phyloP scores from a whole-genome alignment of 2,888 invertebrate species.

The Limenitis camilla region DNA sequence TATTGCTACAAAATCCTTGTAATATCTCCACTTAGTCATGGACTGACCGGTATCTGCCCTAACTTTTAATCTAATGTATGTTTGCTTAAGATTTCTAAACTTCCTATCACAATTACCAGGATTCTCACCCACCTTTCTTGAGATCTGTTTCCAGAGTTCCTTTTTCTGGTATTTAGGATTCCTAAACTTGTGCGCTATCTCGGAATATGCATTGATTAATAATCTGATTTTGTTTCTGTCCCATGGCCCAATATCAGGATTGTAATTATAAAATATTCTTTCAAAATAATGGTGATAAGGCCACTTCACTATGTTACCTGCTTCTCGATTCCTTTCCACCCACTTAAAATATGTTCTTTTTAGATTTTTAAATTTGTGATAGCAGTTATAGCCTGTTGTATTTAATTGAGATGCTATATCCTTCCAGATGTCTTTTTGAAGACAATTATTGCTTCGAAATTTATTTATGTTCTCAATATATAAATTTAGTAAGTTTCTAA shows the following conservation, averaged over 20 bases:
- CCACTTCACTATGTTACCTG: constrained; percentile 57
- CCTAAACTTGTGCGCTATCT: constrained; percentile 53
- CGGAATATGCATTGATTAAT: constrained; percentile 50
- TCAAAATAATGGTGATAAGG: constrained; percentile 60
- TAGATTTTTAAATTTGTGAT: constrained; percentile 63
- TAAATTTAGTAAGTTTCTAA: constrained; percentile 45
- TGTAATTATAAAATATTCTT: constrained; percentile 56
- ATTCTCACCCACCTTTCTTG: constrained; percentile 43
- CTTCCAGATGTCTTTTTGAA: constrained; percentile 64
- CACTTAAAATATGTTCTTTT: constrained; percentile 60
- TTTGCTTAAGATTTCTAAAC: constrained; percentile 63
- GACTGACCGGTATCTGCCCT: constrained; percentile 41
- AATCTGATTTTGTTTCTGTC: constrained; percentile 46
- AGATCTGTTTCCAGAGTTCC: constrained; percentile 59
- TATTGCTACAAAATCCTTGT: constrained; percentile 55
- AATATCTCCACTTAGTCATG: constrained; percentile 58
- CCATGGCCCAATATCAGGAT: constrained; percentile 50
- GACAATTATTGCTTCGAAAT: constrained; percentile 44
- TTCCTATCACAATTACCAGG: constrained; percentile 57
- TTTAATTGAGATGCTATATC: constrained; percentile 52
- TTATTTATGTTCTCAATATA: constrained; percentile 56
- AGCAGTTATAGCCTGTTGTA: constrained; percentile 60
- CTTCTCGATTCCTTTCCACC: constrained; percentile 45
- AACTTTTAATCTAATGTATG: constrained; percentile 53
- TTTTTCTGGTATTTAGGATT: constrained; percentile 59